Conservation (phyloP, 2,888 invertebrate species). For the Melieria crassipennis region DNA sequence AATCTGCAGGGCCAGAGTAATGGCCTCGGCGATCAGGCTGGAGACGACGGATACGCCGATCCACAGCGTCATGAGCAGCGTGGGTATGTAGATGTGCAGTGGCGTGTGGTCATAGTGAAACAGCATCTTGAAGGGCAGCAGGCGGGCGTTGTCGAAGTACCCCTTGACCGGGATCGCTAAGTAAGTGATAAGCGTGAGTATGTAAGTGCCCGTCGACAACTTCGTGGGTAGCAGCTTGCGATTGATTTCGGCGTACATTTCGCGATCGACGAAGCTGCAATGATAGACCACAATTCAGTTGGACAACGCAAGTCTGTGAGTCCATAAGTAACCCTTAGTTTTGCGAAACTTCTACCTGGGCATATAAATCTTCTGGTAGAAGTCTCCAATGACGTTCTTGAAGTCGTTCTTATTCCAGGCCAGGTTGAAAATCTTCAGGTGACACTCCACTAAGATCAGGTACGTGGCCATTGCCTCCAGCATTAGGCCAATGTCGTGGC, state of each 20-base stretch:
- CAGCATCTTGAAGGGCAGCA: conserved; percentile 52
- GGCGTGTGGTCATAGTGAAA: conserved; percentile 52
- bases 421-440: conserved; percentile 41
- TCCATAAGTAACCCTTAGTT: no score
- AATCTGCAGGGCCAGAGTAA: conserved; percentile 55
- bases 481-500: conserved; percentile 38
- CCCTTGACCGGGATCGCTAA: conserved; percentile 46
- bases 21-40: conserved; percentile 53
- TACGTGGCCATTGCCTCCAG: conserved; percentile 38
- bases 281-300: not conserved
- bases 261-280: conserved; percentile 40
- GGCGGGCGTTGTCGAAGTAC: conserved; percentile 44
- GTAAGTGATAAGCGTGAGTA: conserved; percentile 48
- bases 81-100: conserved; percentile 44
- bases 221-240: conserved; percentile 48
- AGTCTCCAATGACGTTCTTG: conserved; percentile 49
- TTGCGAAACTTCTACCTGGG: conserved; percentile 38
- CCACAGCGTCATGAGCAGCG: conserved; percentile 48
- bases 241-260: conserved; percentile 45
- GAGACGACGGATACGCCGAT: conserved; percentile 49
- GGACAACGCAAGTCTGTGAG: not conserved
- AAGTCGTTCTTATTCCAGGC: conserved; percentile 40
- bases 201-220: conserved; percentile 48
- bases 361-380: conserved; percentile 52
- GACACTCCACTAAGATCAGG: conserved; percentile 41